A percentile compares a stretch with the other conserved stretches of the same genome.
Evolutionary conservation across 2,113 vertebrate genomes (phyloP).

Genomic region (Meriones unguiculatus): DNA sequence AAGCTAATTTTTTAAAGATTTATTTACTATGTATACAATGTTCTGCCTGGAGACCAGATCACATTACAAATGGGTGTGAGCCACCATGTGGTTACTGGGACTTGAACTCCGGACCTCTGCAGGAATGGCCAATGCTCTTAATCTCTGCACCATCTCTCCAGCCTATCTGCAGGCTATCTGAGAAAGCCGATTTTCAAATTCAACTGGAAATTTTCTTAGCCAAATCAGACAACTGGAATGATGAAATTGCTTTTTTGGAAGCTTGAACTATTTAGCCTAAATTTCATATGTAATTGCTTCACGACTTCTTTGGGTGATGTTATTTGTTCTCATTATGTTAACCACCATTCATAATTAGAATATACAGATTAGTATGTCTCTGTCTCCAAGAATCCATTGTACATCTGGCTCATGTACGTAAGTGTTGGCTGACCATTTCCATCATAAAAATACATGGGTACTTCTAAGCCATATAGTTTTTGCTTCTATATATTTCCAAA

Average conservation of each 20-base stretch:
- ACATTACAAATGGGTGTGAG: no score
- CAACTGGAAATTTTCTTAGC: neutral
- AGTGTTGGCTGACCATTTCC: neutral
- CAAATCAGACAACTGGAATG: neutral
- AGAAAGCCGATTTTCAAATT: neutral
- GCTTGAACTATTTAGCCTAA: conserved; percentile 4
- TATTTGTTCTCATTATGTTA: conserved; percentile 45
- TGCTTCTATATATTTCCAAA: neutral
- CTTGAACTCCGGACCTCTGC: no score
- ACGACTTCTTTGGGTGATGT: conserved; percentile 23
- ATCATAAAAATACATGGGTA: neutral
- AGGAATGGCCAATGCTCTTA: no score
- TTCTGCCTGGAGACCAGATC: no score
- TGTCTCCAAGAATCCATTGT: neutral
- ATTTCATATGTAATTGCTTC: neutral
- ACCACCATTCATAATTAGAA: neutral
- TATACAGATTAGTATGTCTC: neutral
- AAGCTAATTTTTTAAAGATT: neutral
- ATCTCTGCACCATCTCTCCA: no score
- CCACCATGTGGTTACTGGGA: no score
- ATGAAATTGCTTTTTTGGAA: conserved; percentile 37
- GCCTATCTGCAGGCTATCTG: no score
- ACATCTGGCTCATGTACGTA: neutral
- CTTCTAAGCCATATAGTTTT: neutral
- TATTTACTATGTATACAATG: no score